phyloP scores from a whole-genome alignment of 2,797 vertebrate species.

The Tapera naevia region DNA sequence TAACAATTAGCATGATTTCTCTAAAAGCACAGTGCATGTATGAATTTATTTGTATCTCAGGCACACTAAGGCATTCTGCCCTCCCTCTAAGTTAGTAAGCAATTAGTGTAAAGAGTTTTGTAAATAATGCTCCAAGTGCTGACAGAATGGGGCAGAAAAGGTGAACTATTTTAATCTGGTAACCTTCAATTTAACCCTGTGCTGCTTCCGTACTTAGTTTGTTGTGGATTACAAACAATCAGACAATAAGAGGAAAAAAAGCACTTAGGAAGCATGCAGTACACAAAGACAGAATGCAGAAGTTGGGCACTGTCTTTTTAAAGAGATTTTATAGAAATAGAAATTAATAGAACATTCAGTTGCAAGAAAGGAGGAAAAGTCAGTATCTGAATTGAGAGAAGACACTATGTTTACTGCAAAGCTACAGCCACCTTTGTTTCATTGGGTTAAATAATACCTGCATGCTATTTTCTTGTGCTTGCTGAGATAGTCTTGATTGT shows the following conservation, averaged over 20 bases:
- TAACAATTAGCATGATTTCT: neutral
- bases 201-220: neutral
- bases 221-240: neutral
- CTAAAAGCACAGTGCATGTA: neutral
- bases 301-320: neutral
- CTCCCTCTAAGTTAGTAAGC: neutral
- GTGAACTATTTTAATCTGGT: neutral
- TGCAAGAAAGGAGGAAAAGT: neutral
- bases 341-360: neutral
- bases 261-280: neutral
- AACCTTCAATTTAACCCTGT: neutral
- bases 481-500: constrained; percentile 77
- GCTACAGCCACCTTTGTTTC: neutral
- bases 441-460: constrained; percentile 63
- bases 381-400: neutral
- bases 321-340: neutral
- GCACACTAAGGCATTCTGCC: neutral
- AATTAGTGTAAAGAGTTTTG: neutral
- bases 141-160: neutral
- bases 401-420: neutral
- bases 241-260: neutral
- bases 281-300: neutral
- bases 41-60: neutral
- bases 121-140: neutral
- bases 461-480: constrained; percentile 73